These are phyloP conservation scores for Pampusana beccarii DNA, from an alignment of 2,113 vertebrate species.

Conservation along the genomic window DNA sequence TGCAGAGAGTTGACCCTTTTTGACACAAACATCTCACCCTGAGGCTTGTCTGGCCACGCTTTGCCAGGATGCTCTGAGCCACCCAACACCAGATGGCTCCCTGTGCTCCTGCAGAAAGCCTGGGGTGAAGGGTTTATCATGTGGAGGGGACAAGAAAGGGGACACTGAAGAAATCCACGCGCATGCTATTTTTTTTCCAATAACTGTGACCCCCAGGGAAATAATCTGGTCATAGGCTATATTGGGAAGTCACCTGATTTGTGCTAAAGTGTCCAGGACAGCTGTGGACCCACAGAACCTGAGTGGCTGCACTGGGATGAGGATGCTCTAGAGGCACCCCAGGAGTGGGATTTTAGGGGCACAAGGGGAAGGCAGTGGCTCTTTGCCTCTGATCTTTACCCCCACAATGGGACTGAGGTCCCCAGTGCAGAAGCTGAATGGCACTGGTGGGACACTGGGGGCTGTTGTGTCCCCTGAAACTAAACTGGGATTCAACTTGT, in stretches of 20 bases:
- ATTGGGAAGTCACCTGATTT: not conserved
- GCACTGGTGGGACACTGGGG: not conserved
- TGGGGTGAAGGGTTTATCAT: not conserved
- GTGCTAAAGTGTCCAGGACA: not conserved
- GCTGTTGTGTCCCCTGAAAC: not conserved
- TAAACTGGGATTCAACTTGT: not conserved
- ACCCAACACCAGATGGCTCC: not conserved
- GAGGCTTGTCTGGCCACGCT: not conserved
- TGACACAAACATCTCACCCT: not conserved
- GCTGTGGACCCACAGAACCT: not conserved
- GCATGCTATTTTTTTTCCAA: rapidly evolving
- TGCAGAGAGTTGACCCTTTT: not conserved
- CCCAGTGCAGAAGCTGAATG: not conserved
- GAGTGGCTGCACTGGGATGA: not conserved
- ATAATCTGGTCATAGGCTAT: not conserved
- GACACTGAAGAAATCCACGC: not conserved
- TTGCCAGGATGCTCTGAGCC: not conserved
- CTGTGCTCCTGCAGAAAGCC: not conserved
- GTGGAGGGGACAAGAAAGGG: not conserved
- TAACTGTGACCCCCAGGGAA: not conserved
- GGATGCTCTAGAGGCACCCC: not conserved
- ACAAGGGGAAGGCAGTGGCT: not conserved
- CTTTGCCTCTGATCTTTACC: rapidly evolving
- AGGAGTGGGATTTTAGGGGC: not conserved
- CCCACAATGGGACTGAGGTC: rapidly evolving